These are phyloP conservation scores for Podilymbus podiceps DNA, from an alignment of 2,113 vertebrate species.

Conservation along the genomic window DNA sequence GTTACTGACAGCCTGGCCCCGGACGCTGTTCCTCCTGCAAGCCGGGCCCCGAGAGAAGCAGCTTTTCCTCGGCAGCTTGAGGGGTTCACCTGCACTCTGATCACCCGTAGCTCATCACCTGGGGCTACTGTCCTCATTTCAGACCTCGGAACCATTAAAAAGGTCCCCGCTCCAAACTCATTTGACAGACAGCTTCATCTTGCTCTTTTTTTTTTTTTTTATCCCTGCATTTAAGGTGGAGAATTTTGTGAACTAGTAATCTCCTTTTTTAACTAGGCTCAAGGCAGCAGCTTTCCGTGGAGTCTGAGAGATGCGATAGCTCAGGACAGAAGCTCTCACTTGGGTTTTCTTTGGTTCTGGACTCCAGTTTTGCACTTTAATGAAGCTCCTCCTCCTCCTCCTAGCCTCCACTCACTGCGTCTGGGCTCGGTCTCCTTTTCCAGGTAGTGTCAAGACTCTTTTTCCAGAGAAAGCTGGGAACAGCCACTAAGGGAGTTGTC, in stretches of 20 bases:
- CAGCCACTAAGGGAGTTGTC: neutral
- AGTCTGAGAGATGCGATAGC: neutral
- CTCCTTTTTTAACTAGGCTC: neutral
- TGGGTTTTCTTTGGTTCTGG: neutral
- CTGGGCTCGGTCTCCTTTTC: neutral
- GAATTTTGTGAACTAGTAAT: neutral
- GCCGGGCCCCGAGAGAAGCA: neutral
- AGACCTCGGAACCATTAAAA: accelerated
- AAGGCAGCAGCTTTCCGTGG: neutral
- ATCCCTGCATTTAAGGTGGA: neutral
- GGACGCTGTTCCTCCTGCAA: neutral
- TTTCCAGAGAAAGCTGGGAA: neutral
- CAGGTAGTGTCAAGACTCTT: neutral
- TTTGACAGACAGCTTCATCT: neutral
- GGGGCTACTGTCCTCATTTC: neutral
- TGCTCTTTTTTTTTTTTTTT: neutral
- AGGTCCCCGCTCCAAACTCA: neutral
- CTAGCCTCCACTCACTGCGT: accelerated
- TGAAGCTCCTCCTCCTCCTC: neutral
- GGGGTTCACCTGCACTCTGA: neutral
- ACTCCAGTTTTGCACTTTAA: neutral
- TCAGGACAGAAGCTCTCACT: neutral
- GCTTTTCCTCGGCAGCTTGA: neutral
- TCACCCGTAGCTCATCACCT: neutral
- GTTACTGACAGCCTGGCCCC: neutral